These are phyloP conservation scores for Tinea trinotella DNA, from an alignment of 2,888 invertebrate genomes.

Conservation along the genomic window DNA sequence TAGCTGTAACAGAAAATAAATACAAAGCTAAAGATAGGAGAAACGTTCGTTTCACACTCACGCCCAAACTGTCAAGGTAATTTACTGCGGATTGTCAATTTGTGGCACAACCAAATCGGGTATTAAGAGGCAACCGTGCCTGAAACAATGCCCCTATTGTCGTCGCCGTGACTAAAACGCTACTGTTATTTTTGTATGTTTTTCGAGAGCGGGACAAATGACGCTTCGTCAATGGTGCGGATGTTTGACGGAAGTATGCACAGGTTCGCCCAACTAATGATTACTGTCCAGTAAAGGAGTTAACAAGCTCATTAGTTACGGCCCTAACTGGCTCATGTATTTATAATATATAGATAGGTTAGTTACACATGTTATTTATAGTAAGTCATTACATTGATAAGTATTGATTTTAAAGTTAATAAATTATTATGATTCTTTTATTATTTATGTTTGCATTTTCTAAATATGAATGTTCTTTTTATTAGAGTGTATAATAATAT, in stretches of 20 bases:
- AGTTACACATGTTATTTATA: too few relatives aligned
- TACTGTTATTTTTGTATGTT: conserved; percentile 60
- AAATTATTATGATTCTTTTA: too few relatives aligned
- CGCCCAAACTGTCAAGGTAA: conserved; percentile 18
- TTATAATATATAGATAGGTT: too few relatives aligned
- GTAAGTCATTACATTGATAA: too few relatives aligned
- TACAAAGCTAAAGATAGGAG: background rate
- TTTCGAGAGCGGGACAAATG: conserved; percentile 56
- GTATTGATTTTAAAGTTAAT: too few relatives aligned
- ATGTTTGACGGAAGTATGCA: conserved; percentile 53
- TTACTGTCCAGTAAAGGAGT: background rate
- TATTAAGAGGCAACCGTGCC: conserved; percentile 43
- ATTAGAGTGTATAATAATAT: too few relatives aligned
- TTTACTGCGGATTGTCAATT: conserved; percentile 27
- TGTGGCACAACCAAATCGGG: conserved; percentile 44
- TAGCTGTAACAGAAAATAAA: too few relatives aligned
- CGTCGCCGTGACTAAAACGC: conserved; percentile 57
- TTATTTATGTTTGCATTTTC: too few relatives aligned
- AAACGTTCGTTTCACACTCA: conserved; percentile 8
- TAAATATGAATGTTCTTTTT: too few relatives aligned
- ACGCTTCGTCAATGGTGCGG: conserved; percentile 23
- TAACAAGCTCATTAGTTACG: conserved; percentile 3
- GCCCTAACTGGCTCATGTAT: too few relatives aligned
- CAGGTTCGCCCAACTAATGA: background rate
- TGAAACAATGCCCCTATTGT: conserved; percentile 61